Evolutionary conservation across 2,113 vertebrate species (phyloP).

Genomic region (Chloropsis cyanopogon): DNA sequence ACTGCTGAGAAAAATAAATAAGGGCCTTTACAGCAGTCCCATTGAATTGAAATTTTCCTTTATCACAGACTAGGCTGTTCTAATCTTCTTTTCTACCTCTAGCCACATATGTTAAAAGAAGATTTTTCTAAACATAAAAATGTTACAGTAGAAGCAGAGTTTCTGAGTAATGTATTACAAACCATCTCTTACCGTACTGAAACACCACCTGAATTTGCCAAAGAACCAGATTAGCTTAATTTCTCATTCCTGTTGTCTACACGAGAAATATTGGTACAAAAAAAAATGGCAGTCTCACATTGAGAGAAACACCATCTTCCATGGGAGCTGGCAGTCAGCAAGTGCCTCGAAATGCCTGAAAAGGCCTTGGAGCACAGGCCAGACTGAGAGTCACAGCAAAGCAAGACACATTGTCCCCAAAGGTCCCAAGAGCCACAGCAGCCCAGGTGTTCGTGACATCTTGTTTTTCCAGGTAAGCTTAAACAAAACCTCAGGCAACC

Average conservation of each 20-base stretch:
- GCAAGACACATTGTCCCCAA: background rate
- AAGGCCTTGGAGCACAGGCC: background rate
- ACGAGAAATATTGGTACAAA: fast-evolving
- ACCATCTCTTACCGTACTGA: background rate
- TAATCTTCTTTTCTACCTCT: constrained; percentile 18
- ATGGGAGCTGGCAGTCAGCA: background rate
- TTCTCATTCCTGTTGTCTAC: background rate
- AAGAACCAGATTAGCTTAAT: background rate
- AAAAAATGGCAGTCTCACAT: background rate
- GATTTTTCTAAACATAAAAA: background rate
- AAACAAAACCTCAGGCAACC: background rate
- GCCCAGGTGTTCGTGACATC: background rate
- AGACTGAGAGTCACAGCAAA: fast-evolving
- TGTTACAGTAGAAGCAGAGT: background rate
- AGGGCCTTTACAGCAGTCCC: background rate
- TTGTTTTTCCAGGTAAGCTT: background rate
- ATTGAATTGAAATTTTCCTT: background rate
- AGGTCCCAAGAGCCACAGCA: background rate
- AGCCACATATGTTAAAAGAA: background rate
- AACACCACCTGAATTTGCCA: background rate
- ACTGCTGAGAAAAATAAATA: constrained; percentile 55
- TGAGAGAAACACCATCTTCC: background rate
- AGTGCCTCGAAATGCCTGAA: background rate
- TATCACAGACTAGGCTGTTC: background rate
- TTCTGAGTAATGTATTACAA: background rate